Evolutionary conservation across 2,797 vertebrate genomes (phyloP), one percentile per base, ranked within the genome.

Genomic region (Lithobates pipiens): DNA sequence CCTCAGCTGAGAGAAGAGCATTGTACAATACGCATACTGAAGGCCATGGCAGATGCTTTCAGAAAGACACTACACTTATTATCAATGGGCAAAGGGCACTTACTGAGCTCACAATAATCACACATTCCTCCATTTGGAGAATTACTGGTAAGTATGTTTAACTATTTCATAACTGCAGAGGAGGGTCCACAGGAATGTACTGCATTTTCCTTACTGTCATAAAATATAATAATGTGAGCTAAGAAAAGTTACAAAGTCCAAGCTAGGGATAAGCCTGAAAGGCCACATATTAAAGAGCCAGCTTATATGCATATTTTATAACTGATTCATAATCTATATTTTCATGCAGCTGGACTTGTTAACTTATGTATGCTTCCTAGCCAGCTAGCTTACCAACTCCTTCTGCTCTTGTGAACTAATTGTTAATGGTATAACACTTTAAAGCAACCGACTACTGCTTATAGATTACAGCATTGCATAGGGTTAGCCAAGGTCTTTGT

Each of bases 31-130:
- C 57, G 81, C 68, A 80, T 71, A 80, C 81, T 87, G 85, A 87
- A 83, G 85, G 85, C 85, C 81, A 87, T 83, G 85, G 81, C 76
- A 87, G 76, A 87, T 87, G 81, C 85, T 87, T 87, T 87, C 76
- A 83, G 81, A 76, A 87, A 87, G 76, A 87, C 81, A 86, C 85
- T 86, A 86, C 85, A 87, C 81, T 87, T 87, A 87, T 83, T 87
- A 87, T 87, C 46, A 83, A 79, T 87, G 81, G 85, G 85, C 81
- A 87, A 87, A 83, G 85, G 85, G 81, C 85, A 87, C 85, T 87
- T 87, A 83, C 70, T 42, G 85, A 83, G 76, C 73, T 83, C 71
- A 87, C 85, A 87, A 87, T 87, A 87, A 87, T 87, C 85, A 83
- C 85, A 87, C 85, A 87, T 87, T 87, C 85, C 85, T 80, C 81